Conservation (phyloP, 2,888 invertebrate genomes). For the Amorpha juglandis region DNA sequence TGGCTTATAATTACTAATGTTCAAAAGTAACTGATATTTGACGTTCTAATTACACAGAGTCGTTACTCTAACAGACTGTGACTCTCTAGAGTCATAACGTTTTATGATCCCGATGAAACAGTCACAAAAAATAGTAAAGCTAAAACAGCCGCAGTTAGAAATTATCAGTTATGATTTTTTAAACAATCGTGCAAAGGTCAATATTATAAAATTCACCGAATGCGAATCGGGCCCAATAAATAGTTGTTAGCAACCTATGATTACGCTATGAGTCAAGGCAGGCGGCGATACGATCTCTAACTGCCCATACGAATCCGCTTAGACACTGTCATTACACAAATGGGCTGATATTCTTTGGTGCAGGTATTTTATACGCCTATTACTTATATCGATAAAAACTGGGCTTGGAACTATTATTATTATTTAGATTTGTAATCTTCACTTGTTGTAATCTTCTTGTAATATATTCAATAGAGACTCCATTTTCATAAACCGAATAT, state of each 20-base stretch:
- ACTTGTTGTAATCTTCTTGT: too few species aligned
- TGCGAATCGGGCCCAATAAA: slow-evolving; percentile 58
- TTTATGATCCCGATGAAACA: background rate
- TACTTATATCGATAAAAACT: slow-evolving; percentile 9
- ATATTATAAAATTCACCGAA: slow-evolving; percentile 64
- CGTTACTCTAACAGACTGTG: too few species aligned
- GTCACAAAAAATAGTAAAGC: slow-evolving; percentile 26
- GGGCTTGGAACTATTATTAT: background rate
- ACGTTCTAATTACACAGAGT: background rate
- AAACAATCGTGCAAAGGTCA: slow-evolving; percentile 46
- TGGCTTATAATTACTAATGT: background rate
- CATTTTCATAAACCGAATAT: too few species aligned
- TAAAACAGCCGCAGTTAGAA: slow-evolving; percentile 41
- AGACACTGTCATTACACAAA: slow-evolving; percentile 49
- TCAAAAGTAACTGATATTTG: background rate
- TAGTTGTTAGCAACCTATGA: slow-evolving; percentile 64
- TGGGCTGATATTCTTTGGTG: slow-evolving; percentile 19
- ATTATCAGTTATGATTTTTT: slow-evolving; percentile 51
- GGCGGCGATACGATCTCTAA: slow-evolving; percentile 51
- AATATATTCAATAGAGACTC: background rate
- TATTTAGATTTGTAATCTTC: background rate
- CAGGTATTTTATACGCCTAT: slow-evolving; percentile 17
- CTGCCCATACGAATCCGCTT: slow-evolving; percentile 41
- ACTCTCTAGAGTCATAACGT: background rate
- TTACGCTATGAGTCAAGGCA: slow-evolving; percentile 64